These are phyloP conservation scores for Semicossyphus pulcher DNA, from an alignment of 2,113 vertebrate genomes.

Conservation along the genomic window DNA sequence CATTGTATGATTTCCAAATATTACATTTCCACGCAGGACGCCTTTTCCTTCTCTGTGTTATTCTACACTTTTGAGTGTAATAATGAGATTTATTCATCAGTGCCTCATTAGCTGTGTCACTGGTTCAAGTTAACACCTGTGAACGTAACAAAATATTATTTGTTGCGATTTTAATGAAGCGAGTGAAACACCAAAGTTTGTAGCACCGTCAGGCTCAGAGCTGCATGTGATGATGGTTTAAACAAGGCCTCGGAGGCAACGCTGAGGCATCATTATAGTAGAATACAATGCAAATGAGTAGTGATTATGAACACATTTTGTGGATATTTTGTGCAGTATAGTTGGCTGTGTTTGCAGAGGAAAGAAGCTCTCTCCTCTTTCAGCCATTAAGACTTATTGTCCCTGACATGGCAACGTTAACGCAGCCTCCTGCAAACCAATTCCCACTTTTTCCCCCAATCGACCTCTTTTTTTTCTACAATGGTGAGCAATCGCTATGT, in stretches of 20 bases:
- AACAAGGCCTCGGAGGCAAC: background rate
- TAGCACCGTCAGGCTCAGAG: background rate
- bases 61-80: background rate
- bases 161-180: background rate
- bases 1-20: background rate
- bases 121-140: background rate
- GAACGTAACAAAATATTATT: background rate
- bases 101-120: background rate
- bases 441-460: slow-evolving; percentile 44
- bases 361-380: background rate
- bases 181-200: background rate
- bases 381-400: slow-evolving; percentile 66
- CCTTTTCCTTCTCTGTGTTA: background rate
- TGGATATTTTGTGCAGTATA: background rate
- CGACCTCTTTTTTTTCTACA: slow-evolving; percentile 64
- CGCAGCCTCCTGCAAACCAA: slow-evolving; percentile 52
- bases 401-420: slow-evolving; percentile 65
- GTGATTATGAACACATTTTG: background rate
- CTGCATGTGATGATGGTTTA: background rate
- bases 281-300: background rate
- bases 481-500: slow-evolving; percentile 56
- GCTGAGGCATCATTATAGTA: background rate
- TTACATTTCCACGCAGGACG: background rate
- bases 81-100: background rate
- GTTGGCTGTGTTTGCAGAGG: background rate